A percentile compares a stretch with the other conserved stretches of the same genome.
phyloP scores from a whole-genome alignment of 2,888 invertebrate genomes.

The Allacma fusca region DNA sequence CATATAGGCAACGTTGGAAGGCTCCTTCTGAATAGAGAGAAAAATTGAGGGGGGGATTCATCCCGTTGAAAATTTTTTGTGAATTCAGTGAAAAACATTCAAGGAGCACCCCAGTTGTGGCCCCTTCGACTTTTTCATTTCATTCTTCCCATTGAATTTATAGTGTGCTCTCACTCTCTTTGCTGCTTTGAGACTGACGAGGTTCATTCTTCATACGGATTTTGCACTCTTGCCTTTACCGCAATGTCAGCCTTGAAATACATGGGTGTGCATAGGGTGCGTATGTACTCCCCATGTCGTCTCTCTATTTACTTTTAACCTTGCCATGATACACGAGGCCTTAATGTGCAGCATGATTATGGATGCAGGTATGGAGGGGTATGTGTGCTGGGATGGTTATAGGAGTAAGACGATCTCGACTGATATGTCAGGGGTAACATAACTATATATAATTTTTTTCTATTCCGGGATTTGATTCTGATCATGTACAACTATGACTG shows the following conservation, averaged over 20 bases:
- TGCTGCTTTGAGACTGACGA: slow-evolving; percentile 12
- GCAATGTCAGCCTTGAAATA: slow-evolving; percentile 20
- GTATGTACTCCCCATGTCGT: neutral
- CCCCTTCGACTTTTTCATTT: slow-evolving; percentile 43
- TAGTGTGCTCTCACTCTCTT: slow-evolving; percentile 22
- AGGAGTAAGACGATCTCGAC: no score
- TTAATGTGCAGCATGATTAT: no score
- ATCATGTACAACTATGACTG: no score
- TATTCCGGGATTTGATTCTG: no score
- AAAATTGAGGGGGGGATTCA: slow-evolving; percentile 24
- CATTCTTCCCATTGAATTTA: slow-evolving; percentile 35
- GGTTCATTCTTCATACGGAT: slow-evolving; percentile 21
- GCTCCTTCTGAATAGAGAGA: slow-evolving; percentile 24
- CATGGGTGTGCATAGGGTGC: neutral
- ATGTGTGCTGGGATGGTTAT: no score
- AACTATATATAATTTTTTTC: no score
- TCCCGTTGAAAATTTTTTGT: slow-evolving; percentile 33
- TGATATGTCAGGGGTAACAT: no score
- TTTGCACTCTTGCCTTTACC: slow-evolving; percentile 40
- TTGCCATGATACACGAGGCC: neutral
- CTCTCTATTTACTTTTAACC: neutral
- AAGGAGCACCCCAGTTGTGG: slow-evolving; percentile 27
- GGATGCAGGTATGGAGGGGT: no score
- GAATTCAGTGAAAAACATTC: slow-evolving; percentile 36
- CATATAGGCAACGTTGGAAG: slow-evolving; percentile 29